Evolutionary conservation across 2,888 invertebrate genomes (phyloP).

Genomic region (Microctonus aethiopoides): DNA sequence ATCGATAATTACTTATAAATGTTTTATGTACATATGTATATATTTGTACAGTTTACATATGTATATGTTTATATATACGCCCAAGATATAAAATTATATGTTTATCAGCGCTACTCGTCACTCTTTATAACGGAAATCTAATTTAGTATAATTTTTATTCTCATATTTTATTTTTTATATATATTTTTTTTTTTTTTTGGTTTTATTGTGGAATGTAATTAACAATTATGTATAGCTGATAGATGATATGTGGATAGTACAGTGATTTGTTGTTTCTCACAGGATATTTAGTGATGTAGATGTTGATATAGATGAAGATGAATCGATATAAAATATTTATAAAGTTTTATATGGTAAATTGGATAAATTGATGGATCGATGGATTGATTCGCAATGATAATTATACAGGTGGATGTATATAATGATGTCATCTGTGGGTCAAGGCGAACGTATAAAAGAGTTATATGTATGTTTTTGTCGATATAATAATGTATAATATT

Average conservation of each 20-base stretch:
- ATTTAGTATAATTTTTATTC: constrained; percentile 12
- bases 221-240: not conserved
- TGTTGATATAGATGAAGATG: not conserved
- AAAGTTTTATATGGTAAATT: not conserved
- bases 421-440: constrained; percentile 4
- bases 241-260: not conserved
- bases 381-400: no score
- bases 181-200: not conserved
- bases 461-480: not conserved
- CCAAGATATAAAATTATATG: constrained; percentile 16
- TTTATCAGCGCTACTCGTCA: constrained; percentile 13
- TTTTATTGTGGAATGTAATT: not conserved
- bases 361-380: no score
- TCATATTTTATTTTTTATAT: no score
- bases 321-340: not conserved
- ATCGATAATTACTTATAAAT: constrained; percentile 41
- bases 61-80: not conserved
- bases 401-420: not conserved
- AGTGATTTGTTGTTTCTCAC: not conserved
- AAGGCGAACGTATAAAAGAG: not conserved
- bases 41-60: no score
- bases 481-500: not conserved
- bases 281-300: not conserved
- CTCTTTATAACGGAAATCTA: constrained; percentile 5
- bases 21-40: constrained; percentile 24